Evolutionary conservation across 2,113 vertebrate species (phyloP), one percentile per base, ranked within the genome.

Genomic region (Sialia sialis): DNA sequence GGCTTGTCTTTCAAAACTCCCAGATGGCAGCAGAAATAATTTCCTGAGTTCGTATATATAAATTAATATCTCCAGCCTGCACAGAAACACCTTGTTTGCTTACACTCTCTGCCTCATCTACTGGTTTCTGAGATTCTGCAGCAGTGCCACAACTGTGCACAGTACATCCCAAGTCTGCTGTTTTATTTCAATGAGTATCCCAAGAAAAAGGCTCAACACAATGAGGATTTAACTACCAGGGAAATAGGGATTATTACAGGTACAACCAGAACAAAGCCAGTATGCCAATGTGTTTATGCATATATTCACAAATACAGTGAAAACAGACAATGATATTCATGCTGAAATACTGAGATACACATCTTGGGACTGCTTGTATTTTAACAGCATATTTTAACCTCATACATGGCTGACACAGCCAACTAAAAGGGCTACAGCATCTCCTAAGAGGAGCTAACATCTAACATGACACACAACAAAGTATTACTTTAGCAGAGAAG

Each of bases 171-270:
- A 94, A 97, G 84, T 87, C 34, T 75, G 79, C 88, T 38, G 44
- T 41, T 95, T 95, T 84, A 92, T 95, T 96, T 95, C 93, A 96
- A 97, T 46, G n/a, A 72, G 44, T n/a, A 81, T 73, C 68, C 80
- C 76, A 72, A 73, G 39, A 38, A 94, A 87, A 95, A 92, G 81
- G 79, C 48, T 96, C 67, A 75, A 79, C 78, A 94, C 46, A 77
- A 74, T 9, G 60, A 95, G 90, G 60, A 94, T 73, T 95, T 94
- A 96, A 92, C 81, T 89, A 70, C 85, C 87, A 86, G 72, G 66
- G 93, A 83, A 77, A 74, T 2, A 59, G 16, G 9, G 26, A 93
- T 66, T 89, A 66, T 59, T 79, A 52, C 0, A 95, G 80, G 72
- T 75, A 52, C 59, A 93, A 68, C 43, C 52, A 90, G 78, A 70